These are phyloP conservation scores for Orchestes rusci DNA, from an alignment of 2,888 invertebrate species.

Conservation along the genomic window DNA sequence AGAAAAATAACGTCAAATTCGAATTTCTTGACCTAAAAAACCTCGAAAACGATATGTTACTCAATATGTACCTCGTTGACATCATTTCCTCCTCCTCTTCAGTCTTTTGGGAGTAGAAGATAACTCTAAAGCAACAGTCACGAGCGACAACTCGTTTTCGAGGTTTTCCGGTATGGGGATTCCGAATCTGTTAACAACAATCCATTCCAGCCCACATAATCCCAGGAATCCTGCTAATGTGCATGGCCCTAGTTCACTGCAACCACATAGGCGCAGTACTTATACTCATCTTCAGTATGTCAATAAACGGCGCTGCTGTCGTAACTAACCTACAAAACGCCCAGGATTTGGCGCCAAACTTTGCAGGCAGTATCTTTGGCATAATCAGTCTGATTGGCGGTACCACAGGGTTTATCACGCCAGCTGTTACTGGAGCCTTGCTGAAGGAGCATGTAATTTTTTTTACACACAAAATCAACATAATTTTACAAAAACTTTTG, in stretches of 20 bases:
- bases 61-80: too few species aligned
- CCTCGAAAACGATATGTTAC: too few species aligned
- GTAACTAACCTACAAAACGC: constrained; percentile 32
- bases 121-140: too few species aligned
- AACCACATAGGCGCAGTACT: constrained; percentile 26
- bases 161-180: too few species aligned
- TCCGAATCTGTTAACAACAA: too few species aligned
- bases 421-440: constrained; percentile 28
- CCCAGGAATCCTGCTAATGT: constrained; percentile 45
- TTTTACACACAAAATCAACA: too few species aligned
- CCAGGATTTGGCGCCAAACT: constrained; percentile 36
- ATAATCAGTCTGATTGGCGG: constrained; percentile 34
- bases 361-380: constrained; percentile 33
- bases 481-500: constrained; percentile 15
- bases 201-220: constrained; percentile 48
- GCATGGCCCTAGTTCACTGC: constrained; percentile 28
- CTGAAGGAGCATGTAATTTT: constrained; percentile 27
- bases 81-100: too few species aligned
- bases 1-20: too few species aligned
- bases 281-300: constrained; percentile 31
- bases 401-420: constrained; percentile 32
- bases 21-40: too few species aligned
- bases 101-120: too few species aligned
- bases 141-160: too few species aligned
- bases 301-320: constrained; percentile 33